Evolutionary conservation across 2,113 vertebrate genomes (phyloP).

Genomic region (Anarrhichthys ocellatus): DNA sequence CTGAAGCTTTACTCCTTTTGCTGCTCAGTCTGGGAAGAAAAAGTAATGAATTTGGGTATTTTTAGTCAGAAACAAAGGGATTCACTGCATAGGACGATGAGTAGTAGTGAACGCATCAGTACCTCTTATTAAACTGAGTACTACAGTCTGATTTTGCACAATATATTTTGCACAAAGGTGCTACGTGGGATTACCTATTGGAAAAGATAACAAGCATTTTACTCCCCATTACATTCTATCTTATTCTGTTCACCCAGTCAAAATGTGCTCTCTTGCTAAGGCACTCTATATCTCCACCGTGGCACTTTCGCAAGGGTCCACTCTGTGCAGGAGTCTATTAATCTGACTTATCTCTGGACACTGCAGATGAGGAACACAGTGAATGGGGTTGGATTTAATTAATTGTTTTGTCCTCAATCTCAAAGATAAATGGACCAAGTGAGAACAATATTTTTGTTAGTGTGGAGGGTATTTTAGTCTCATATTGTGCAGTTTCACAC

Average conservation of each 20-base stretch:
- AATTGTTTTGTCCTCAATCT: slow-evolving; percentile 61
- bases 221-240: slow-evolving; percentile 45
- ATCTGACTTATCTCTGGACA: slow-evolving; percentile 65
- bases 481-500: not conserved
- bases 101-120: slow-evolving; percentile 40
- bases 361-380: slow-evolving; percentile 45
- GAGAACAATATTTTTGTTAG: slow-evolving; percentile 37
- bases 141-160: slow-evolving; percentile 38
- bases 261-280: slow-evolving; percentile 57
- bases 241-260: slow-evolving; percentile 44
- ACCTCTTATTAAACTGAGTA: slow-evolving; percentile 55
- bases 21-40: not conserved
- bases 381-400: slow-evolving; percentile 49
- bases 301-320: slow-evolving; percentile 27
- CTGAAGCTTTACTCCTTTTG: not conserved
- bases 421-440: slow-evolving; percentile 47
- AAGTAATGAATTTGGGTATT: slow-evolving; percentile 17
- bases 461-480: slow-evolving; percentile 14
- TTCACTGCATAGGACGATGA: slow-evolving; percentile 27
- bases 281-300: slow-evolving; percentile 50
- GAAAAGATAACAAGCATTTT: slow-evolving; percentile 57
- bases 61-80: slow-evolving; percentile 33
- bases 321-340: slow-evolving; percentile 56
- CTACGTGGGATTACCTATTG: slow-evolving; percentile 24
- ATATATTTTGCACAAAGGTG: slow-evolving; percentile 24